Percentiles rank a stretch among this genome's conserved stretches.
These are phyloP conservation scores for Drosophila demipolita DNA, from an alignment of 2,888 invertebrate genomes.

Conservation along the genomic window DNA sequence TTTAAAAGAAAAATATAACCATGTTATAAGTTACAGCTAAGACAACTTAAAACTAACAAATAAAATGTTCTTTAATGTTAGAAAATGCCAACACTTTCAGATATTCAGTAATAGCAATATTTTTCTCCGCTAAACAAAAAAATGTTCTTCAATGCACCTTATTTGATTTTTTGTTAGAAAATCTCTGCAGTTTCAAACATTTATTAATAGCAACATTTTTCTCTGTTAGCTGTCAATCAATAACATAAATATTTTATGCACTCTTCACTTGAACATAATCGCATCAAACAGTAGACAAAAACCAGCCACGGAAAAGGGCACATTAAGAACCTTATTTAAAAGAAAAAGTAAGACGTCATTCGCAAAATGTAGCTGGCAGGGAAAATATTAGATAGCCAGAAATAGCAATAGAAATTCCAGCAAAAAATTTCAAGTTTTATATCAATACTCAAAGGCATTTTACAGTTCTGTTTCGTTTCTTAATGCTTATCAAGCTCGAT, in stretches of 20 bases:
- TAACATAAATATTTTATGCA: constrained; percentile 16
- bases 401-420: constrained; percentile 28
- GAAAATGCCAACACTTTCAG: constrained; percentile 4
- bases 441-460: constrained; percentile 50
- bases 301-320: constrained; percentile 18
- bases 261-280: constrained; percentile 31
- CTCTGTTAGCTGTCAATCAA: constrained; percentile 43
- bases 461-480: constrained; percentile 9
- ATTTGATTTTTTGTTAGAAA: background rate
- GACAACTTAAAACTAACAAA: background rate
- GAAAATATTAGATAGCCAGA: constrained; percentile 24
- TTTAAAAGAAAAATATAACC: background rate
- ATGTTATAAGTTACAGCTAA: background rate
- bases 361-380: constrained; percentile 36
- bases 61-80: background rate
- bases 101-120: background rate
- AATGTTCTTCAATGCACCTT: background rate
- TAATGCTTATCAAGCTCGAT: background rate
- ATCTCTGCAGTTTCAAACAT: constrained; percentile 4
- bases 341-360: constrained; percentile 6
- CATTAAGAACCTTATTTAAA: constrained; percentile 46
- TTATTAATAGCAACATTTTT: background rate
- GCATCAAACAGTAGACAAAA: constrained; percentile 14
- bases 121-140: background rate
- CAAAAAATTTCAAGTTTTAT: constrained; percentile 45